These are phyloP conservation scores for Toxotes lorentzi DNA, from an alignment of 2,797 vertebrate species.

Conservation along the genomic window DNA sequence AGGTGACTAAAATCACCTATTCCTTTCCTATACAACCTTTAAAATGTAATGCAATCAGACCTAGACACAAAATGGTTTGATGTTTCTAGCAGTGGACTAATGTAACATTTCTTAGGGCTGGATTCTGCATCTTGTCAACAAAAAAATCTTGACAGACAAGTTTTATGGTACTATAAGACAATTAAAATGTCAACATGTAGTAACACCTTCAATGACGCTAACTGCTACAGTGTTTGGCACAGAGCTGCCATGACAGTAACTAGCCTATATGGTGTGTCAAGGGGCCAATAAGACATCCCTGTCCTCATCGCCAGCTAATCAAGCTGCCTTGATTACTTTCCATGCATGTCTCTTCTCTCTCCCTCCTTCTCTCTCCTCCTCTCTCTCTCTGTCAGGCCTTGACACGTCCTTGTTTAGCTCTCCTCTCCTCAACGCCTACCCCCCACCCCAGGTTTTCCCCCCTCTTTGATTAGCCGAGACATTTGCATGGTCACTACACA, in stretches of 20 bases:
- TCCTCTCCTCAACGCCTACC: slow-evolving; percentile 85
- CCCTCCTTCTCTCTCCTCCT: slow-evolving; percentile 85
- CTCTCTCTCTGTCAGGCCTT: slow-evolving; percentile 91
- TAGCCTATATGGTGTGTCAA: slow-evolving; percentile 83
- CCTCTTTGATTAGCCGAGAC: slow-evolving; percentile 99
- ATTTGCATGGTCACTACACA: slow-evolving; percentile 99
- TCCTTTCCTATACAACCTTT: slow-evolving; percentile 30
- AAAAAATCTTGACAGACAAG: slow-evolving; percentile 22
- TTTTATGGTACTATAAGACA: slow-evolving; percentile 26
- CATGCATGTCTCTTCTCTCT: slow-evolving; percentile 93
- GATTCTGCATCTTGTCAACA: slow-evolving; percentile 31
- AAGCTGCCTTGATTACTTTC: slow-evolving; percentile 99
- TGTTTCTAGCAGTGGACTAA: background rate
- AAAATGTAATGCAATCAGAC: slow-evolving; percentile 26
- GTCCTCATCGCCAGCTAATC: slow-evolving; percentile 95
- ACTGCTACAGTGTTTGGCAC: slow-evolving; percentile 71
- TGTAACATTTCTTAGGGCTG: background rate
- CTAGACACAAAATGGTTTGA: background rate
- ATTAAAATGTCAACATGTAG: slow-evolving; percentile 71
- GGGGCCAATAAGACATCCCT: slow-evolving; percentile 92
- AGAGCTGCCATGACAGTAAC: slow-evolving; percentile 76
- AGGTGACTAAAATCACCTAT: background rate
- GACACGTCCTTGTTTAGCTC: slow-evolving; percentile 99
- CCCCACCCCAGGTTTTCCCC: slow-evolving; percentile 90
- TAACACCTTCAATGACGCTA: slow-evolving; percentile 64